These are phyloP conservation scores for Lottia gigantea DNA, from an alignment of 2,888 invertebrate species.

Conservation along the genomic window DNA sequence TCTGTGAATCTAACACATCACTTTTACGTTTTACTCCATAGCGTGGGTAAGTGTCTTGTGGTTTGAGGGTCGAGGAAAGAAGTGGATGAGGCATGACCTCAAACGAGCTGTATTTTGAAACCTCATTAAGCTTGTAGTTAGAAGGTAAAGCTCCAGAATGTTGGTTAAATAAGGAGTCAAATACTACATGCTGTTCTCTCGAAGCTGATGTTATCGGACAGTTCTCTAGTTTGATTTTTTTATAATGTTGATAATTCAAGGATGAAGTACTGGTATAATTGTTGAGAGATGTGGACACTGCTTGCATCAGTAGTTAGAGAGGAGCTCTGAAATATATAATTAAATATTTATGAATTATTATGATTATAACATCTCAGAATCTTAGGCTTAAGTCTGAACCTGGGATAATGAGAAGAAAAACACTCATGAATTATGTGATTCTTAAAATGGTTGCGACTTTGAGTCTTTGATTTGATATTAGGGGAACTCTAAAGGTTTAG, in stretches of 20 bases:
- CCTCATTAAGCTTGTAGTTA: constrained; percentile 20
- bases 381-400: too few relatives aligned
- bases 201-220: constrained; percentile 16
- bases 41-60: constrained; percentile 70
- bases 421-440: too few relatives aligned
- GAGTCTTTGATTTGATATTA: too few relatives aligned
- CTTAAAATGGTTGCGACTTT: too few relatives aligned
- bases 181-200: constrained; percentile 53
- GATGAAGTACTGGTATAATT: constrained; percentile 35
- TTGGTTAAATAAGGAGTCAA: constrained; percentile 31
- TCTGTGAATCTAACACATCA: constrained; percentile 62
- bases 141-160: constrained; percentile 31
- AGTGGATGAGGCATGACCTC: constrained; percentile 21
- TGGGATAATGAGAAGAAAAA: too few relatives aligned
- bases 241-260: constrained; percentile 58
- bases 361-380: too few relatives aligned
- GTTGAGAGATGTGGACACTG: constrained; percentile 46
- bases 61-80: constrained; percentile 23
- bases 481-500: too few relatives aligned
- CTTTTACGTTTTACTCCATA: constrained; percentile 67
- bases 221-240: constrained; percentile 61
- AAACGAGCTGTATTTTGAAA: constrained; percentile 15
- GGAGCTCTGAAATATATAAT: constrained; percentile 33
- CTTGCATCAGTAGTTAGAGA: constrained; percentile 57
- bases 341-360: background rate